phyloP scores from a whole-genome alignment of 1,140 invertebrate genomes.

The Drosophila mauritiana region DNA sequence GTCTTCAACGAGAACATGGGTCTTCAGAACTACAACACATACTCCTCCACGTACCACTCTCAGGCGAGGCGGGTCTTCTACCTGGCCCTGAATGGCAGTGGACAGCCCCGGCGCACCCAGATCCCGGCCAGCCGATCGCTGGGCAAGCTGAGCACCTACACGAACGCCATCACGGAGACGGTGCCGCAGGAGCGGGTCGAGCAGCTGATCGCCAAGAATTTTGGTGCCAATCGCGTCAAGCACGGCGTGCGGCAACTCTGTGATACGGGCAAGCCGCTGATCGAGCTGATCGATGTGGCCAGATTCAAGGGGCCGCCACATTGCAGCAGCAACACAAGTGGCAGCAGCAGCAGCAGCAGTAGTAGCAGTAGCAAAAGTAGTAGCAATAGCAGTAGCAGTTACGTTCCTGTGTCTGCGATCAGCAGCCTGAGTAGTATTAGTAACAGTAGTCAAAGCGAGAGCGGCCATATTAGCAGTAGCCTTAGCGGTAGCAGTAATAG shows the following conservation, averaged over 20 bases:
- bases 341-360: conserved; percentile 43
- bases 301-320: conserved; percentile 71
- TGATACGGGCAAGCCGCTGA: conserved; percentile 84
- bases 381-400: conserved; percentile 64
- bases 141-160: conserved; percentile 90
- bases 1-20: conserved; percentile 94
- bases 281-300: conserved; percentile 73
- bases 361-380: conserved; percentile 42
- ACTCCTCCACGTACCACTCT: conserved; percentile 91
- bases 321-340: conserved; percentile 47
- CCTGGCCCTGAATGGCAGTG: conserved; percentile 90
- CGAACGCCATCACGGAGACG: conserved; percentile 88
- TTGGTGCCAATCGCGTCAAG: conserved; percentile 83
- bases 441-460: conserved; percentile 80
- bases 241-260: conserved; percentile 84
- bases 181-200: conserved; percentile 86
- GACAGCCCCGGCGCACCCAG: conserved; percentile 89
- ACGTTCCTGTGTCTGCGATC: conserved; percentile 74
- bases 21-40: conserved; percentile 93
- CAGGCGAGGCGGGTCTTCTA: conserved; percentile 89
- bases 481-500: conserved; percentile 54
- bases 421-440: conserved; percentile 80
- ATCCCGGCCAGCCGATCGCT: conserved; percentile 88
- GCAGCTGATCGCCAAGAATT: conserved; percentile 84
- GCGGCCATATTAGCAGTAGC: conserved; percentile 72